These are phyloP conservation scores for mouse (Mus musculus) DNA, from an alignment of 2,113 vertebrate species.

Conservation along the genomic window GRCm39 chr1:113939501-113940000, in stretches of 20 bases:
- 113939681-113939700: background rate
- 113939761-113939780: background rate
- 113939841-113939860: background rate
- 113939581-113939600: background rate
- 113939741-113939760: background rate
- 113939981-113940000: background rate
- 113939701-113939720: background rate
- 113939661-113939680: background rate
- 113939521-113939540: background rate
- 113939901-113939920: too few relatives aligned
- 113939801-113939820: background rate
- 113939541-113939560: background rate
- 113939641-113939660: background rate
- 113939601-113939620: background rate
- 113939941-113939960: background rate
- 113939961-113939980: background rate
- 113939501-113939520: too few relatives aligned
- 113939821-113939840: too few relatives aligned
- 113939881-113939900: too few relatives aligned
- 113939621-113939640: background rate
- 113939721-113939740: background rate
- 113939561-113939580: too few relatives aligned
- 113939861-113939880: too few relatives aligned
- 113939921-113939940: background rate
- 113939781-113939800: fast-evolving